Evolutionary conservation across 2,797 vertebrate species (phyloP).

Genomic region (Artibeus lituratus): DNA sequence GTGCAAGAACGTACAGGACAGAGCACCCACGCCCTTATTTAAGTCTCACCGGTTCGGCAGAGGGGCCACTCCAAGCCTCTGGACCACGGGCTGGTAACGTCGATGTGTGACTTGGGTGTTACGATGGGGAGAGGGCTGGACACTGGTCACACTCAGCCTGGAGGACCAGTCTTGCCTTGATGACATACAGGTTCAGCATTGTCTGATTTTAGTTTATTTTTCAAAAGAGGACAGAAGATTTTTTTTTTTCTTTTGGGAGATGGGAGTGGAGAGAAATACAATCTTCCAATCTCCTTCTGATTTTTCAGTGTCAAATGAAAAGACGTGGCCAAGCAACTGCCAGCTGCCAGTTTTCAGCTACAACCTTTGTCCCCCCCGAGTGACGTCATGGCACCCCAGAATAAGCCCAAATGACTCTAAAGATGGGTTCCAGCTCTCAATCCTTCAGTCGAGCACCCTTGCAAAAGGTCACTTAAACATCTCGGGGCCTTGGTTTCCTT

Average conservation of each 20-base stretch:
- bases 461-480: neutral
- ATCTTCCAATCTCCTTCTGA: neutral
- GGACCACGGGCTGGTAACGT: neutral
- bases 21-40: neutral
- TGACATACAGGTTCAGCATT: neutral
- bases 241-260: neutral
- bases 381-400: too few species aligned
- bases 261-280: neutral
- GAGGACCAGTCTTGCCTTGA: neutral
- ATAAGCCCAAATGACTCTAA: neutral
- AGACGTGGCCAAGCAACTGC: neutral
- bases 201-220: neutral
- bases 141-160: too few species aligned
- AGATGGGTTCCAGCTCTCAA: neutral
- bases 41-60: neutral
- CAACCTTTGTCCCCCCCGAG: neutral
- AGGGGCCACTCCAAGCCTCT: neutral
- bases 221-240: neutral
- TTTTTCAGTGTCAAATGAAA: neutral
- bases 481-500: conserved; percentile 25
- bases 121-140: too few species aligned
- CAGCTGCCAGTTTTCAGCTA: neutral
- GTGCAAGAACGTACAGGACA: neutral
- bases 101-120: neutral
- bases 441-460: neutral